phyloP scores from a whole-genome alignment of 2,888 invertebrate species.

The Thyatira batis region DNA sequence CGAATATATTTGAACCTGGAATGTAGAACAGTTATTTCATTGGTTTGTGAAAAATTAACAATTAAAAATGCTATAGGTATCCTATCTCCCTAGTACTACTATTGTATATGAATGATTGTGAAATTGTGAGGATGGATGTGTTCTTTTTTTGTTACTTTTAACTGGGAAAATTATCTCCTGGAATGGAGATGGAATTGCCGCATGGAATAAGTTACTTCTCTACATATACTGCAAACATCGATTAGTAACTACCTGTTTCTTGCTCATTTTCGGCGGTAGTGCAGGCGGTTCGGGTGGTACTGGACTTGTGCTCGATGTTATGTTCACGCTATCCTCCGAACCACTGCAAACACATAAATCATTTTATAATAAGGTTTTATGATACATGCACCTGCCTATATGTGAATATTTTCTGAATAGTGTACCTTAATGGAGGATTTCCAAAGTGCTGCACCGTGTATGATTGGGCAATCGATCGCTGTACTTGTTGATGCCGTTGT shows the following conservation, averaged over 20 bases:
- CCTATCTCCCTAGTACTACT: too few species aligned
- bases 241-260: slow-evolving; percentile 57
- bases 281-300: slow-evolving; percentile 78
- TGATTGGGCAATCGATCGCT: slow-evolving; percentile 72
- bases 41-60: neutral
- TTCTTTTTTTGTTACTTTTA: too few species aligned
- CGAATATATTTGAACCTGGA: slow-evolving; percentile 62
- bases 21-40: slow-evolving; percentile 15
- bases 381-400: too few species aligned
- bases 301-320: slow-evolving; percentile 71
- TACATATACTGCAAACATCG: too few species aligned
- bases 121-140: too few species aligned
- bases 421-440: slow-evolving; percentile 67
- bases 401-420: slow-evolving; percentile 1
- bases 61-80: too few species aligned
- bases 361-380: slow-evolving; percentile 1
- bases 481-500: slow-evolving; percentile 69
- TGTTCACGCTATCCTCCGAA: slow-evolving; percentile 73
- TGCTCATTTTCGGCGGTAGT: slow-evolving; percentile 81
- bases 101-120: too few species aligned
- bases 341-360: slow-evolving; percentile 47
- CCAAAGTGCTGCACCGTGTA: slow-evolving; percentile 76
- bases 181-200: too few species aligned
- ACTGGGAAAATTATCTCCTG: too few species aligned
- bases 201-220: too few species aligned